Evolutionary conservation across 2,888 invertebrate genomes (phyloP), one percentile per base, ranked within the genome.

Genomic region (Acleris literana): DNA sequence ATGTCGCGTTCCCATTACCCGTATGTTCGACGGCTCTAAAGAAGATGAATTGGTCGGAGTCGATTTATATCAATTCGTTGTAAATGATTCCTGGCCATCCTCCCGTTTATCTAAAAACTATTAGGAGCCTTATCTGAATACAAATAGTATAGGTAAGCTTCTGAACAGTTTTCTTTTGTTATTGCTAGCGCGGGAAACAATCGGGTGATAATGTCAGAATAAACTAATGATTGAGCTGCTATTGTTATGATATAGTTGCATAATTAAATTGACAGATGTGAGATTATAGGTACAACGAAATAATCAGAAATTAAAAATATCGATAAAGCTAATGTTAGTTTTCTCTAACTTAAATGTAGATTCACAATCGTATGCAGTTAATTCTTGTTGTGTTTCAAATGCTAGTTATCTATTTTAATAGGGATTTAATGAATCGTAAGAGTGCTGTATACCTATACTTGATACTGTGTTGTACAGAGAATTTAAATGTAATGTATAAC

Each of bases 1-100:
- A 87, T 87, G 84, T 83, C 82, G 83, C 75, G 79, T 75, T 81
- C 73, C 83, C 83, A 81, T 85, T 85, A 83, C 80, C 81, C 80
- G 82, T 82, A 80, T 81, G 78, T 76, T 81, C 81, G 80, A 82
- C 83, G 78, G 77, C 77, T 76, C 82, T 90, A 91, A 92, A 85
- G 79, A 91, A 92, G 92, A 92, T 87, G 81, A 85, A 92, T 92
- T 79, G 83, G 76, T 75, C 76, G 70, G 65, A 68, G 73, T 79
- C 90, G 87, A 92, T 92, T 92, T 91, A 91, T 92, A 90, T 92
- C 92, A 92, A 91, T 92, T 92, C 83, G 69, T 76, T 81, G 82
- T 82, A 80, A 86, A 82, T 82, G 83, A 80, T 78, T 83, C 79
- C 79, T 79, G 80, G 74, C 79, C 79, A 83, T 81, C 81, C 83